These are phyloP conservation scores for Cisticola juncidis DNA, from an alignment of 2,113 vertebrate species.

Conservation along the genomic window DNA sequence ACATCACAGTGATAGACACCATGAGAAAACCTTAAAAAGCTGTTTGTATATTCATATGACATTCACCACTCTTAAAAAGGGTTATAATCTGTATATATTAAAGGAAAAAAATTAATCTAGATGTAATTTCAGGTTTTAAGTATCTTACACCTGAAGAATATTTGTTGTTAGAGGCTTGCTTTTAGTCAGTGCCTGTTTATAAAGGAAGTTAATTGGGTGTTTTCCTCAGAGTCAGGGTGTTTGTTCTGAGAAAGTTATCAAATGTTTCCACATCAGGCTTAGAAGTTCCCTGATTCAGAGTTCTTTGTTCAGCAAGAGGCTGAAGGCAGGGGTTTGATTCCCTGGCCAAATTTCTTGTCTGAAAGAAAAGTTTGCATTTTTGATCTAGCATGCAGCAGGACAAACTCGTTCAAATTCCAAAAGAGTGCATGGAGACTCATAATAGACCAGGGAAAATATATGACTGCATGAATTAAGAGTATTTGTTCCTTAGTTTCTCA, in stretches of 20 bases:
- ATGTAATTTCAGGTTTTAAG: not conserved
- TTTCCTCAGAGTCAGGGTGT: not conserved
- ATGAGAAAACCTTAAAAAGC: not conserved
- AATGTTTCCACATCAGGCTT: not conserved
- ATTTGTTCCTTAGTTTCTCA: not conserved
- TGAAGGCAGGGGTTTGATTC: not conserved
- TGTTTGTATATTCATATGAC: not conserved
- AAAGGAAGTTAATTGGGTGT: not conserved
- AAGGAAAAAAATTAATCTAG: not conserved
- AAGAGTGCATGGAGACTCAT: not conserved
- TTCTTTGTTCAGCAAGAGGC: not conserved
- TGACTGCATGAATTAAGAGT: not conserved
- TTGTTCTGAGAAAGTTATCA: not conserved
- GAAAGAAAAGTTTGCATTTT: not conserved
- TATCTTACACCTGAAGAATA: not conserved
- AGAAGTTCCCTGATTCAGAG: not conserved
- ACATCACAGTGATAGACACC: not conserved
- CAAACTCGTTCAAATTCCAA: not conserved
- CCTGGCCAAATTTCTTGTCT: not conserved
- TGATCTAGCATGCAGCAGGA: not conserved
- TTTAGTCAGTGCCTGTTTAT: not conserved
- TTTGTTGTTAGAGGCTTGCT: not conserved
- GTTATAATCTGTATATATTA: not conserved
- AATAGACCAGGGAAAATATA: not conserved
- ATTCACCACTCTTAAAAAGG: not conserved